phyloP scores from a whole-genome alignment of 2,113 vertebrate species.

The Oceanodroma tethys region DNA sequence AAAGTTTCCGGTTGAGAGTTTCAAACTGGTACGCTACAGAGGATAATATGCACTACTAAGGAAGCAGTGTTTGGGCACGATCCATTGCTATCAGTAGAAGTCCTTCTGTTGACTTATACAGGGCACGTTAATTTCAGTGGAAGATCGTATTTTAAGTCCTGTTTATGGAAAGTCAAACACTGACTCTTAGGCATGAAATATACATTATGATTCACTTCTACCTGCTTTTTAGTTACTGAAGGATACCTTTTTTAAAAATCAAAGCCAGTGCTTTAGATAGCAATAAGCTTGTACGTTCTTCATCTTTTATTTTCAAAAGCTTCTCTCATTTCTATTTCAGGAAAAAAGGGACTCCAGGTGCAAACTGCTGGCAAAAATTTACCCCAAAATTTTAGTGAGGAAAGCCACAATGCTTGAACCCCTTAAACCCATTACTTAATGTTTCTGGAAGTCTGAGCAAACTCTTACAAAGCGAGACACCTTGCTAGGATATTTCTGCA shows the following conservation, averaged over 20 bases:
- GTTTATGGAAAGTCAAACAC: neutral
- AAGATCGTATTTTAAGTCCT: neutral
- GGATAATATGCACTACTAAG: neutral
- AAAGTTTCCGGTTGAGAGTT: neutral
- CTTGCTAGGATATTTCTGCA: conserved; percentile 19
- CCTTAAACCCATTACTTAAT: neutral
- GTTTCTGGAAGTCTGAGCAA: neutral
- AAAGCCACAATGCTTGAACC: neutral
- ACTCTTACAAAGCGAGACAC: neutral
- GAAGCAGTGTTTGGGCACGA: neutral
- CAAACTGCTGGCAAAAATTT: neutral
- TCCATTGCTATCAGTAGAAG: neutral
- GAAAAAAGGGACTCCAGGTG: neutral
- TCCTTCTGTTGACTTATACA: neutral
- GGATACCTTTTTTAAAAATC: neutral
- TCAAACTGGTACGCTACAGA: neutral
- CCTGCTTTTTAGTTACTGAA: neutral
- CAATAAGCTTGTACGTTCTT: neutral
- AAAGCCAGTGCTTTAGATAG: neutral
- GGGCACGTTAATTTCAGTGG: neutral
- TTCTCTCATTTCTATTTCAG: neutral
- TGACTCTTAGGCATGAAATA: neutral
- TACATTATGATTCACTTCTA: neutral
- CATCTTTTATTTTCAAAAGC: neutral
- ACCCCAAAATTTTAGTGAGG: neutral